phyloP scores from a whole-genome alignment of 2,888 invertebrate species.

The Eupithecia pulchellata region DNA sequence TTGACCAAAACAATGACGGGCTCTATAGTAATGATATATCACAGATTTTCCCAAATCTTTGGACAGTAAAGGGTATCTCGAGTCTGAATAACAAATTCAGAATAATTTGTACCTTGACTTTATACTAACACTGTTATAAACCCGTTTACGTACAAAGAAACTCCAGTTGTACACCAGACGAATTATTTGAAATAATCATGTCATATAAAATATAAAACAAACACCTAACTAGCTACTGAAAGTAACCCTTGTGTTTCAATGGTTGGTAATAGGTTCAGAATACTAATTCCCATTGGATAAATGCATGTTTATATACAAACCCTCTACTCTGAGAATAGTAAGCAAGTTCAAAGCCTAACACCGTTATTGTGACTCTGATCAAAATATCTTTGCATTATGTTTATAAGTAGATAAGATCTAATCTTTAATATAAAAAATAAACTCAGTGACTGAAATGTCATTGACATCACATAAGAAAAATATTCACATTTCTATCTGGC shows the following conservation, averaged over 20 bases:
- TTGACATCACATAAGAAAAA: slow-evolving; percentile 83
- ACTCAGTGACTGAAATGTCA: slow-evolving; percentile 83
- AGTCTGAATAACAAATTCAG: slow-evolving; percentile 63
- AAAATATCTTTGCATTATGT: slow-evolving; percentile 71
- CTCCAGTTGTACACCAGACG: slow-evolving; percentile 74
- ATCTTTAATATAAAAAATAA: slow-evolving; percentile 80
- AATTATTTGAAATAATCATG: slow-evolving; percentile 75
- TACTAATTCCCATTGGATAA: slow-evolving; percentile 76
- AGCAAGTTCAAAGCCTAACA: slow-evolving; percentile 62
- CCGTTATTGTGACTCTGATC: slow-evolving; percentile 70
- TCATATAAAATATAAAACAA: slow-evolving; percentile 73
- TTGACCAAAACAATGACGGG: slow-evolving; percentile 85
- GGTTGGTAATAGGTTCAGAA: slow-evolving; percentile 71
- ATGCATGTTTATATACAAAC: slow-evolving; percentile 81
- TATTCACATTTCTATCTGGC: slow-evolving; percentile 86
- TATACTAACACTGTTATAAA: slow-evolving; percentile 68
- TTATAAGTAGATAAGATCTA: slow-evolving; percentile 74
- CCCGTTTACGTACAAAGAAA: slow-evolving; percentile 82
- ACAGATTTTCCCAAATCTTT: slow-evolving; percentile 85
- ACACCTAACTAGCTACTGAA: slow-evolving; percentile 77
- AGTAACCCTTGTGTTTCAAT: slow-evolving; percentile 71
- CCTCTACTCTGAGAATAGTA: slow-evolving; percentile 70
- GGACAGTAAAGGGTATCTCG: slow-evolving; percentile 80
- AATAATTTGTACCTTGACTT: slow-evolving; percentile 76
- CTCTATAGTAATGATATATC: slow-evolving; percentile 81